phyloP scores from a whole-genome alignment of 2,888 invertebrate genomes.

The Drosophila austrosaltans region DNA sequence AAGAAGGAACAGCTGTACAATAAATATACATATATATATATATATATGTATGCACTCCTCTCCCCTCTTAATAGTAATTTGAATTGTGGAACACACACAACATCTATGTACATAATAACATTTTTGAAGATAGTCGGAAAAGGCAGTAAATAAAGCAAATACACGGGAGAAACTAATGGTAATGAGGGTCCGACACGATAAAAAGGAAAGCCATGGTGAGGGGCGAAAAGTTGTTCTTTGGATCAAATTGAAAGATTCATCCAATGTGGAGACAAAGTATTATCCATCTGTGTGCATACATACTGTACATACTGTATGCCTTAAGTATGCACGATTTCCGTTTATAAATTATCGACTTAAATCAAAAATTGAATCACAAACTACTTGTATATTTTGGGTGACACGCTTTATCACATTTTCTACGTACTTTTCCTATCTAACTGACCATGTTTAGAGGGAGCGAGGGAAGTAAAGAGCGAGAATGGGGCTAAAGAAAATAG shows the following conservation, averaged over 20 bases:
- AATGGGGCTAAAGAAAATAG: constrained; percentile 4
- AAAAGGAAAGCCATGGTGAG: not conserved
- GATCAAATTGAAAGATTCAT: not conserved
- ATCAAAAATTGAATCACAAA: constrained; percentile 12
- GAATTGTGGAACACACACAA: too few species aligned
- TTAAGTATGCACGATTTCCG: not conserved
- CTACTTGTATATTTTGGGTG: not conserved
- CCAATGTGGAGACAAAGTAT: not conserved
- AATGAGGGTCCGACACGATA: not conserved
- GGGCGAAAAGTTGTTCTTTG: not conserved
- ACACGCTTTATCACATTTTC: constrained; percentile 10
- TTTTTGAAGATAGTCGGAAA: constrained; percentile 1
- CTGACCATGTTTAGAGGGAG: not conserved
- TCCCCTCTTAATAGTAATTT: not conserved
- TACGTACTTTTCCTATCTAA: constrained; percentile 9
- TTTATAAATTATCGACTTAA: constrained; percentile 4
- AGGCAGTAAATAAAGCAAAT: not conserved
- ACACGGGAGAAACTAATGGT: not conserved
- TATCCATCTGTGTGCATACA: too few species aligned
- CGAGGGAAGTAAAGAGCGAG: constrained; percentile 3
- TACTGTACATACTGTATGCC: too few species aligned
- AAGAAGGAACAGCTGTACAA: not conserved
- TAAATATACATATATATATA: too few species aligned
- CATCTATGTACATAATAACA: too few species aligned
- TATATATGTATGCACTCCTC: not conserved